Base-by-base conservation (phyloP, 1,140 invertebrate species). In the Trachymyrmex septentrionalis region DNA sequence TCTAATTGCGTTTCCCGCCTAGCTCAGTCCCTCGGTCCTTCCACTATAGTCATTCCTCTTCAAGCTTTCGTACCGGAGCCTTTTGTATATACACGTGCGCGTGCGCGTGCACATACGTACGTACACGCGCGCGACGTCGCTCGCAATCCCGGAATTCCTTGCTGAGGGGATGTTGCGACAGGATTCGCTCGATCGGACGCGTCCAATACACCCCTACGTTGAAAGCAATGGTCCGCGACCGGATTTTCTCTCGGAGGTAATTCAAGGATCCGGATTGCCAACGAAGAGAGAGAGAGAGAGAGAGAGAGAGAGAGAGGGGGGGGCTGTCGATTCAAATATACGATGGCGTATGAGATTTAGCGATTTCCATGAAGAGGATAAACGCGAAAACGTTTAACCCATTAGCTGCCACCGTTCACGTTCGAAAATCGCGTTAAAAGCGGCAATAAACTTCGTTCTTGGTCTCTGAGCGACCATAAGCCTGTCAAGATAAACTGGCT, bases 1-100 rank as follows among this genome's bases (percentile, higher is more conserved):
- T 92, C 92, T 92, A 92, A 93, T 93, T 93, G 87, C 92, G 86
- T 92, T 93, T 91, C 84, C 87, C 91, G 85, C 77, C 61, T 87
- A 82, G 75, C 64, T 57, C 24, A 61, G 67, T 76, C 87, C 89
- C 88, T 87, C 81, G 85, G 72, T 85, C 76, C 78, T 87, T 87
- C 69, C 84, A 55, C 73, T 72, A 67, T 59, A 69, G 77, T 78
- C 84, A 87, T 89, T 89, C 85, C 85, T 90, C 88, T 89, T 82
- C 66, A 81, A 63, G 55, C 38, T 55, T 64, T 82, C 34, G 30
- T 24, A 72, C 19, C 48, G 6, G 64, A 61, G 59, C 84, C 84
- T 86, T 87, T 86, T 87, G 85, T 87, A 38, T 66, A 69, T 24
- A 81, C 67, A 82, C 44, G 34, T 59, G 61, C 61, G 76, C 76